These are phyloP conservation scores for Iphiclides podalirius DNA, from an alignment of 2,888 invertebrate species.

Conservation along the genomic window DNA sequence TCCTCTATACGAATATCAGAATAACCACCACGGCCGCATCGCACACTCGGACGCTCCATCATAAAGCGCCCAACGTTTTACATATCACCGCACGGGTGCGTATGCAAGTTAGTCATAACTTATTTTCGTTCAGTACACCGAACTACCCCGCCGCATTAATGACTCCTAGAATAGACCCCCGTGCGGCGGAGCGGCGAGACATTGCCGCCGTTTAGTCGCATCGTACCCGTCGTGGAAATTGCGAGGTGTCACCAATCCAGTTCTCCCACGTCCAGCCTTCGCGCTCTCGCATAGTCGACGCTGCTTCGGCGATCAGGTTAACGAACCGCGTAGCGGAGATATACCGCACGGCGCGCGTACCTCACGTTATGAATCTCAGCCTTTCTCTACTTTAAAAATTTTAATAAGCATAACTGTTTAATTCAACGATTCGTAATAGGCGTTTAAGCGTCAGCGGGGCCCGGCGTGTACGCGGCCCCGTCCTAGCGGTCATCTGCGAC, in stretches of 20 bases:
- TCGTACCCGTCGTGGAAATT: slow-evolving; percentile 45
- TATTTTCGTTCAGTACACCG: too few species aligned
- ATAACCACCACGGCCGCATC: slow-evolving; percentile 9
- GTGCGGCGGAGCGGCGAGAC: slow-evolving; percentile 51
- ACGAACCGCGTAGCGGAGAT: slow-evolving; percentile 50
- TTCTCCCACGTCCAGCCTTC: slow-evolving; percentile 65
- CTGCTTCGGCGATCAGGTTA: slow-evolving; percentile 51
- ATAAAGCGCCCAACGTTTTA: background rate
- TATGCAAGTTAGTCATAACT: slow-evolving; percentile 24
- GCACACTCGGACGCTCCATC: background rate
- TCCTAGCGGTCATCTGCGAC: slow-evolving; percentile 3
- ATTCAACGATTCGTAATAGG: slow-evolving; percentile 17
- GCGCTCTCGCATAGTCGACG: slow-evolving; percentile 42
- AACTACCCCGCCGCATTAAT: slow-evolving; percentile 37
- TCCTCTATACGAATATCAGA: slow-evolving; percentile 21
- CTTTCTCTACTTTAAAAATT: slow-evolving; percentile 27
- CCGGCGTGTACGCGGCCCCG: background rate
- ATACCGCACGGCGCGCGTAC: slow-evolving; percentile 33
- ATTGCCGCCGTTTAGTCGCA: too few species aligned
- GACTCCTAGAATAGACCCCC: slow-evolving; percentile 50
- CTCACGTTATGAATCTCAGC: slow-evolving; percentile 43
- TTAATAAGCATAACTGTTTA: slow-evolving; percentile 23
- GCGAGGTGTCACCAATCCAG: slow-evolving; percentile 60
- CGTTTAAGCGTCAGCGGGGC: too few species aligned
- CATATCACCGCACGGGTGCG: slow-evolving; percentile 2